Base-by-base conservation (phyloP, 1,140 invertebrate species). In the Cydia splendana region DNA sequence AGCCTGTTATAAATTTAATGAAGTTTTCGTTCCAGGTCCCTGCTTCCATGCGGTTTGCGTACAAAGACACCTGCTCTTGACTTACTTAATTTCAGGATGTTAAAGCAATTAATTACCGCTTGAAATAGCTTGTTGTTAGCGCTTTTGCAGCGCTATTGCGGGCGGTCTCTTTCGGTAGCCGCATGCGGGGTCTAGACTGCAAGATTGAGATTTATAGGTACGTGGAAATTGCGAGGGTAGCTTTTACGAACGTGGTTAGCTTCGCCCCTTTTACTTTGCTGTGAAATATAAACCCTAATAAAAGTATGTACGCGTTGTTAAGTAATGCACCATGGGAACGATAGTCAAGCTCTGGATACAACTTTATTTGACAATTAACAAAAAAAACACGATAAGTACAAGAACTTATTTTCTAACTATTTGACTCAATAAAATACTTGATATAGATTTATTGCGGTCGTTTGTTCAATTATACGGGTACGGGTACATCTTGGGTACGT, bases 41-140 rank as follows among this genome's bases (percentile, higher is more conserved):
- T 3, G 57, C 6, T 62, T 10, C 57, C 57, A 18, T 20, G 67
- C 18, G 67, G 67, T 71, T 38, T 38, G 30, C 38, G 38, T 71
- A 71, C 67, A 69, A 69, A 69, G 65, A 69, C 65, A 69, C 67
- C 67, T 71, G 67, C 67, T 34, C 67, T 71, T 71, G 67, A 45
- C 67, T 71, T 71, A 71, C 67, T 71, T 71, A 71, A 71, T 71
- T 71, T 20, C 34, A 71, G 34, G 38, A 71, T 71, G 67, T 71
- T 38, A 71, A 71, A 71, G 67, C 67, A 71, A 71, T 71, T 42
- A 71, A 71, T 71, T 71, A 71, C 67, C 30, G 4, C 67, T 38
- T 34, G 67, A 38, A 71, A 71, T 71, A 71, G 38, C 67, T 71
- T 42, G 67, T 71, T 71, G 67, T 71, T 71, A 71, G 30, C 67